These are phyloP conservation scores for Hypsibius dujardini DNA, from an alignment of 1,140 invertebrate species.

Conservation along the genomic window DNA sequence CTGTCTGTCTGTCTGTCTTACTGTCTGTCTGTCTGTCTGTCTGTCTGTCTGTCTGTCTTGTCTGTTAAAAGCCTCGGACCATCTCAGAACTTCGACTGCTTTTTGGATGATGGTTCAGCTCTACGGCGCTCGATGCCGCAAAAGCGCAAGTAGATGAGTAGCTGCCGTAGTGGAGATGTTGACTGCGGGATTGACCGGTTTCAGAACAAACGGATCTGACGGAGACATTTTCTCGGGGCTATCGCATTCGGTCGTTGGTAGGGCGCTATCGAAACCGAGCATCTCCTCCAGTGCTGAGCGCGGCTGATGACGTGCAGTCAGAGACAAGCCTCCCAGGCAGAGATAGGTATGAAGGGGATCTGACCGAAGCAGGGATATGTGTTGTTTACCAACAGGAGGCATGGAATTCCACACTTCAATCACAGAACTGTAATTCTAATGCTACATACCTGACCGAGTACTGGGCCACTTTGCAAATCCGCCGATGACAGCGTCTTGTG, in stretches of 20 bases:
- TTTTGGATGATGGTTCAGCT: no score
- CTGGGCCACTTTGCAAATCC: conserved; percentile 77
- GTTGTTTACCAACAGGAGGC: not conserved
- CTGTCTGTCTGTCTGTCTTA: no score
- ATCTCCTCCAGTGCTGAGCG: no score
- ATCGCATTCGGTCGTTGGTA: no score
- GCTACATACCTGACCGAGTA: conserved; percentile 42
- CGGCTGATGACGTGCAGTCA: no score
- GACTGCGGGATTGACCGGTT: conserved; percentile 56
- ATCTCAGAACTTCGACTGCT: no score
- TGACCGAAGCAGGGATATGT: conserved; percentile 21
- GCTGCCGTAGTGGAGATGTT: conserved; percentile 49
- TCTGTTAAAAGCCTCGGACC: no score
- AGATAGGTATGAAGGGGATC: conserved; percentile 77
- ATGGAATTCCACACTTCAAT: conserved; percentile 14
- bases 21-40: no score
- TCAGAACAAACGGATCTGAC: conserved; percentile 61
- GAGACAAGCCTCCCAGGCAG: conserved; percentile 15
- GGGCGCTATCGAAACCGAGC: no score
- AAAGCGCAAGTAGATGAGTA: not conserved
- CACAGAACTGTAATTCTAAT: not conserved
- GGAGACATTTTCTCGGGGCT: no score
- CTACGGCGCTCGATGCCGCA: no score
- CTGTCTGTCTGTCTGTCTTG: no score
- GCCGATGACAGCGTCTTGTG: conserved; percentile 57